Evolutionary conservation across 2,113 vertebrate genomes (phyloP).

Genomic region (Callocephalon fimbriatum): DNA sequence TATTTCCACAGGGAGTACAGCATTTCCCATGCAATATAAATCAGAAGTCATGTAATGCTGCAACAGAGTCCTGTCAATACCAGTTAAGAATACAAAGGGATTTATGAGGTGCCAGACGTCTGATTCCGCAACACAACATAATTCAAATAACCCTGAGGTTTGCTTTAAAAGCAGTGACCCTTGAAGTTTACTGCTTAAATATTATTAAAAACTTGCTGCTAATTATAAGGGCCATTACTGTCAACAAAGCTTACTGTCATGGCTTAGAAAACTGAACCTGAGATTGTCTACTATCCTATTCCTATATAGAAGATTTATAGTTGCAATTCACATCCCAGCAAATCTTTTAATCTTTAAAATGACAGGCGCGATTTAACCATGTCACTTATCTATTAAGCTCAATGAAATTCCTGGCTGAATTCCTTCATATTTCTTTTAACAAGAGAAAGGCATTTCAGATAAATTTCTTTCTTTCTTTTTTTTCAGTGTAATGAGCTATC

Average conservation of each 20-base stretch:
- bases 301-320: conserved; percentile 27
- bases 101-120: conserved; percentile 39
- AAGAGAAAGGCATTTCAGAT: not conserved
- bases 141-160: conserved; percentile 11
- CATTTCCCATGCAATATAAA: conserved; percentile 45
- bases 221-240: conserved; percentile 45
- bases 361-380: conserved; percentile 25
- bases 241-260: not conserved
- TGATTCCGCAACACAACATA: not conserved
- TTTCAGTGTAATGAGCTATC: not conserved
- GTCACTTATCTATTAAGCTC: conserved; percentile 22
- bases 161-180: conserved; percentile 56
- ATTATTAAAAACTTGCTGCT: conserved; percentile 43
- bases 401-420: conserved; percentile 21
- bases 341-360: conserved; percentile 54
- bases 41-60: conserved; percentile 33
- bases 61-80: conserved; percentile 28
- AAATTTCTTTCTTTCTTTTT: not conserved
- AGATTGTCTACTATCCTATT: not conserved
- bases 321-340: conserved; percentile 25
- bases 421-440: conserved; percentile 10
- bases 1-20: not conserved
- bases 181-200: conserved; percentile 26
- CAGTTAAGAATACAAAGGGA: not conserved
- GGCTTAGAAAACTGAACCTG: not conserved